Conservation (phyloP, 1,140 invertebrate genomes). For the Meloidogyne floridensis region DNA sequence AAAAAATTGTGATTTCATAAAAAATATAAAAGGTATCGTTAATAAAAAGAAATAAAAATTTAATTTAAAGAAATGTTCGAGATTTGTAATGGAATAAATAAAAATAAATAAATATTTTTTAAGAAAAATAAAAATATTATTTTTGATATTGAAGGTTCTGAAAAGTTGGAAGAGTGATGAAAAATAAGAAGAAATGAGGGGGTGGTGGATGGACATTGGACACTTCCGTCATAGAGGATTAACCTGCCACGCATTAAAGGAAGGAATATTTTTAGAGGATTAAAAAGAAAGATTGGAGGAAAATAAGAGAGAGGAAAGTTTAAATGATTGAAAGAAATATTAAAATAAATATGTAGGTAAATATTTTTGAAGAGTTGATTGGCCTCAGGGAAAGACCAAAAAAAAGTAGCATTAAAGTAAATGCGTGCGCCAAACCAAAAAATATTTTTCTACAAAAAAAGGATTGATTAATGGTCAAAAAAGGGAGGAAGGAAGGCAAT, state of each 20-base stretch:
- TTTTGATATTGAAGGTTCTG: neutral
- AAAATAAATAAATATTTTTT: too few species aligned
- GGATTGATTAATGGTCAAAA: too few species aligned
- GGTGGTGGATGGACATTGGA: neutral
- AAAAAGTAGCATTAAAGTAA: neutral
- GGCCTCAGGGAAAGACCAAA: neutral
- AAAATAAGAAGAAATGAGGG: neutral
- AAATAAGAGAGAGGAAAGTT: neutral
- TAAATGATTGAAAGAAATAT: neutral
- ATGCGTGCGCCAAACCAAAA: too few species aligned
- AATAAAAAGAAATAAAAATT: too few species aligned
- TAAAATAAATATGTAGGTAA: neutral
- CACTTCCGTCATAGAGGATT: neutral
- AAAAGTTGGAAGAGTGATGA: too few species aligned
- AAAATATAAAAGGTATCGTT: too few species aligned
- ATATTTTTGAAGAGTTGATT: neutral
- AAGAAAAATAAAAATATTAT: neutral
- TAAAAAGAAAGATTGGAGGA: neutral
- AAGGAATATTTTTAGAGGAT: neutral
- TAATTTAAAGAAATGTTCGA: too few species aligned
- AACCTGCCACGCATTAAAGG: neutral
- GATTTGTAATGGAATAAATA: too few species aligned
- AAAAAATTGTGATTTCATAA: too few species aligned
- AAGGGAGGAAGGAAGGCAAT: too few species aligned
- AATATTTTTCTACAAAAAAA: too few species aligned